A percentile compares a stretch with the other conserved stretches of the same genome.
These are phyloP conservation scores for Rhinoptilus africanus DNA, from an alignment of 2,113 vertebrate species.

Conservation along the genomic window DNA sequence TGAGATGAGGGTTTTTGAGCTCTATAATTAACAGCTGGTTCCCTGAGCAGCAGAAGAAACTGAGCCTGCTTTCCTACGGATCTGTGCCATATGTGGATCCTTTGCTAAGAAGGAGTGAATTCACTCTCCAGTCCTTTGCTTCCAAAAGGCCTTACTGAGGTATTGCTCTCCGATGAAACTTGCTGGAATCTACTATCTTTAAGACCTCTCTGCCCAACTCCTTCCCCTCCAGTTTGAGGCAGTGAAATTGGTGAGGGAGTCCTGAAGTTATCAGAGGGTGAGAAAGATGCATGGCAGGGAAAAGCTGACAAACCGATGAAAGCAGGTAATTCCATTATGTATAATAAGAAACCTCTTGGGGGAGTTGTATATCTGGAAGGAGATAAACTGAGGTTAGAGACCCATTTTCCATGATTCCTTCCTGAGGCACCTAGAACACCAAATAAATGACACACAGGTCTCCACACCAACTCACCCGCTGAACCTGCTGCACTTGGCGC, in stretches of 20 bases:
- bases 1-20: not conserved
- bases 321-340: not conserved
- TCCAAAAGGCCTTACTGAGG: not conserved
- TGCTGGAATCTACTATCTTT: not conserved
- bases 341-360: not conserved
- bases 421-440: not conserved
- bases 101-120: not conserved
- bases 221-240: not conserved
- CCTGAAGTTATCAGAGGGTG: not conserved
- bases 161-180: not conserved
- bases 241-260: not conserved
- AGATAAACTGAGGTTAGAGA: not conserved
- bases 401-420: not conserved
- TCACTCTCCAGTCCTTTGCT: not conserved
- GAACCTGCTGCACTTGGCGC: not conserved
- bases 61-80: not conserved
- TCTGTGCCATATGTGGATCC: not conserved
- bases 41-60: conserved; percentile 3
- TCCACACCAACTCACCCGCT: not conserved
- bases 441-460: not conserved
- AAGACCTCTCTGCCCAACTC: not conserved
- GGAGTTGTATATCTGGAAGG: not conserved
- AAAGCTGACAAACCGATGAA: not conserved
- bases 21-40: not conserved
- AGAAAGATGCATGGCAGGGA: not conserved